These are phyloP conservation scores for Lophotriccus pileatus DNA, from an alignment of 2,797 vertebrate genomes.

Conservation along the genomic window DNA sequence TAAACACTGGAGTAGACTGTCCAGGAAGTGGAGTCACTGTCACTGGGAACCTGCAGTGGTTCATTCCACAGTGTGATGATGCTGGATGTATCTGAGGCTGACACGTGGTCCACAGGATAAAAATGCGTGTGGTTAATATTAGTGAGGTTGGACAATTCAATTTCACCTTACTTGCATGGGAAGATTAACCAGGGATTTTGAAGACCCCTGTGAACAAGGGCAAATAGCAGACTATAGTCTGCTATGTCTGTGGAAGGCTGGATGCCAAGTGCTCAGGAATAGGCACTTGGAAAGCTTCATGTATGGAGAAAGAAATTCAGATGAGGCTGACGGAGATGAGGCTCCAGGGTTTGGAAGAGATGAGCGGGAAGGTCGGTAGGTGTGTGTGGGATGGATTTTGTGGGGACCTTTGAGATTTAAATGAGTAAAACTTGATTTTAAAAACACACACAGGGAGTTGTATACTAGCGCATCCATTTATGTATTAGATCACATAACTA, in stretches of 20 bases:
- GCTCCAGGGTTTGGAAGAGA: background rate
- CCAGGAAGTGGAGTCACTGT: background rate
- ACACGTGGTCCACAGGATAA: background rate
- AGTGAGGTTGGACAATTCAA: background rate
- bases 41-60: background rate
- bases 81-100: background rate
- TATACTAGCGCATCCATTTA: background rate
- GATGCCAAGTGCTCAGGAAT: accelerated
- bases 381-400: background rate
- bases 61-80: background rate
- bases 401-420: background rate
- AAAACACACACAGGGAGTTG: background rate
- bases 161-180: background rate
- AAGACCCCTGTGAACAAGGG: background rate
- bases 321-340: background rate
- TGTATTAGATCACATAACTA: background rate
- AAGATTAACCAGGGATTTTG: background rate
- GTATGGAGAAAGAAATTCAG: background rate
- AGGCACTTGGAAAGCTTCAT: background rate
- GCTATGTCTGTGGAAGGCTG: background rate
- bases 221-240: background rate
- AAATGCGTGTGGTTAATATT: background rate
- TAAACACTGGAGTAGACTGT: background rate
- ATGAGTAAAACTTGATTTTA: background rate
- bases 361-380: background rate